phyloP scores from a whole-genome alignment of 2,113 vertebrate genomes.

The Melanerpes aurifrons region DNA sequence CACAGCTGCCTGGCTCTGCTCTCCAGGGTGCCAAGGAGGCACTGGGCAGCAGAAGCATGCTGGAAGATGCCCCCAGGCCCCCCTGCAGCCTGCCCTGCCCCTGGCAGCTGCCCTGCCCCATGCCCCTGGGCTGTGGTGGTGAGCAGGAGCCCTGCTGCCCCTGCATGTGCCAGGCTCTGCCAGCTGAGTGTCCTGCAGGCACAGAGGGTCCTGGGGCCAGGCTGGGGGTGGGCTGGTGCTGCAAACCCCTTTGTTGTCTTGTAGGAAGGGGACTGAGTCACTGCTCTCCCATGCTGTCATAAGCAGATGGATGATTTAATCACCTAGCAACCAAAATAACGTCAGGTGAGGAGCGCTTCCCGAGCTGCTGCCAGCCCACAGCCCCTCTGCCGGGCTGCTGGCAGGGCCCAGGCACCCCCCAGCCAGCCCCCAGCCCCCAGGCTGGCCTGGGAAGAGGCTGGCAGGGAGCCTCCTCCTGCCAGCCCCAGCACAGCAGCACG shows the following conservation, averaged over 20 bases:
- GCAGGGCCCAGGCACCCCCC: background rate
- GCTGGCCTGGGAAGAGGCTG: background rate
- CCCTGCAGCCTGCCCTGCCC: background rate
- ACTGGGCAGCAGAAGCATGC: fast-evolving
- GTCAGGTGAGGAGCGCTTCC: constrained; percentile 27
- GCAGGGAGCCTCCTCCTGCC: background rate
- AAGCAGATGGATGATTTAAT: constrained; percentile 70
- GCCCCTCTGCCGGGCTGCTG: background rate
- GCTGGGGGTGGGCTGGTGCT: background rate
- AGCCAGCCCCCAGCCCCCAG: background rate
- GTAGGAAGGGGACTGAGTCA: constrained; percentile 54
- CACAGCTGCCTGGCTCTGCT: background rate
- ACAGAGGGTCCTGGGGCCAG: fast-evolving
- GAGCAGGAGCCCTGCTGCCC: background rate
- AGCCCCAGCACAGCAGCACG: background rate
- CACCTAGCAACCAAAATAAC: constrained; percentile 66
- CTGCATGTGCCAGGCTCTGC: background rate
- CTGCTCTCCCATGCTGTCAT: constrained; percentile 40
- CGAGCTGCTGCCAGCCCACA: background rate
- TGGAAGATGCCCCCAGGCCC: background rate
- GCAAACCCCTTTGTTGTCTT: constrained; percentile 10
- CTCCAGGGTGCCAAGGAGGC: fast-evolving
- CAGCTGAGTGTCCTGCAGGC: background rate
- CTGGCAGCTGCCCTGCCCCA: background rate
- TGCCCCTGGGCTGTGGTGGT: no score